These are phyloP conservation scores for Norana najaformis DNA, from an alignment of 2,888 invertebrate species.

Conservation along the genomic window DNA sequence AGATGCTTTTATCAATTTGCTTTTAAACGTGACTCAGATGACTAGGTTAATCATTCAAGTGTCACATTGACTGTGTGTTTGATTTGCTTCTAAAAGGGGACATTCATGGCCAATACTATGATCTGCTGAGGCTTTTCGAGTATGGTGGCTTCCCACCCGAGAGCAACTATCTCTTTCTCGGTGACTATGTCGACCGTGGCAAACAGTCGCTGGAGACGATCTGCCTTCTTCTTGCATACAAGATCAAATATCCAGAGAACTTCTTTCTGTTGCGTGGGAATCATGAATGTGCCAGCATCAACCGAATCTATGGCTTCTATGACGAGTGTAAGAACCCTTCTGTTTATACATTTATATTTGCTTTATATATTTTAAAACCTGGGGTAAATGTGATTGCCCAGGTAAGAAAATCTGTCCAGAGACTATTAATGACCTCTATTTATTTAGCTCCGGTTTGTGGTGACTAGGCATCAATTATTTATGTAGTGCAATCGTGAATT, in stretches of 20 bases:
- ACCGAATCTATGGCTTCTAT: slow-evolving; percentile 96
- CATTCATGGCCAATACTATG: slow-evolving; percentile 98
- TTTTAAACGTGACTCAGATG: too few relatives aligned
- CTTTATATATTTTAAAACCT: too few relatives aligned
- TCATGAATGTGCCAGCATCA: slow-evolving; percentile 71
- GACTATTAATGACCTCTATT: too few relatives aligned
- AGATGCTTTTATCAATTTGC: too few relatives aligned
- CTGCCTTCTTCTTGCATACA: slow-evolving; percentile 74
- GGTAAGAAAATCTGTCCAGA: too few relatives aligned
- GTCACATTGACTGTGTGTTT: background rate
- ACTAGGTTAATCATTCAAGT: too few relatives aligned
- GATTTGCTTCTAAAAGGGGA: slow-evolving; percentile 72
- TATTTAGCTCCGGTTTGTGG: too few relatives aligned
- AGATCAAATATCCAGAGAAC: slow-evolving; percentile 95
- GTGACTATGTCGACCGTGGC: slow-evolving; percentile 95
- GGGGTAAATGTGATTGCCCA: background rate
- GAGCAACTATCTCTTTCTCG: slow-evolving; percentile 93
- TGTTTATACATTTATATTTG: background rate
- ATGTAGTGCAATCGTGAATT: too few relatives aligned
- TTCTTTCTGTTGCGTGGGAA: slow-evolving; percentile 66
- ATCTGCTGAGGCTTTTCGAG: slow-evolving; percentile 93
- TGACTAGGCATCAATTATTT: too few relatives aligned
- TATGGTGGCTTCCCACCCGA: slow-evolving; percentile 99
- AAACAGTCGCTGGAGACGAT: slow-evolving; percentile 98
- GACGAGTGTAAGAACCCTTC: slow-evolving; percentile 81